Evolutionary conservation across 1,140 invertebrate species (phyloP), one percentile per base, ranked within the genome.

Genomic region (Galleria mellonella): DNA sequence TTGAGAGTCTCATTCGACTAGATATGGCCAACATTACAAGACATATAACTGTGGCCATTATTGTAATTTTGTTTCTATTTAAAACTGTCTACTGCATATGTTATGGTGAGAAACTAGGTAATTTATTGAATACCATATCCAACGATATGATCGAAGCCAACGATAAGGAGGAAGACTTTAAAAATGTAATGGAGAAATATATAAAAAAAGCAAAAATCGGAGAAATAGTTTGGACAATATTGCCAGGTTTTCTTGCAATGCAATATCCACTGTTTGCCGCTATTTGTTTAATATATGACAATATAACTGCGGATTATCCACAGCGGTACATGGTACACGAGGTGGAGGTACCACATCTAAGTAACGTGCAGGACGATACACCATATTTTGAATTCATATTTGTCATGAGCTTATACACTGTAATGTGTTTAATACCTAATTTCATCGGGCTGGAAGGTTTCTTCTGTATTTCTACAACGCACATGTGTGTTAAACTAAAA

Each of bases 331-430:
- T 37, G 35, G 35, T 37, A 17, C 14, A 17, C 7, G 35, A 37
- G n/a, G 15, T 37, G 35, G 35, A 37, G 3, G 5, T 37, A 11
- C 13, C 14, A 5, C 35, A 15, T n/a, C n/a, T 37, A 17, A 13
- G n/a, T 7, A 9, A 15, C 15, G 4, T 37, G 1, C 35, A 37
- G 17, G 14, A 37, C 7, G 9, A 9, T 10, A 1, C 35, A 4
- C 35, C 35, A n/a, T 37, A 37, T 17, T 37, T 37, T 10, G 35
- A 37, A n/a, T 17, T 17, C 9, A 37, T 37, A n/a, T 37, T 37
- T n/a, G 14, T 15, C 2, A 17, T 17, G 13, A 37, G 17, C 17
- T 37, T 13, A 17, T 1, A 15, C 5, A 13, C 14, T 7, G 14
- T 15, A 8, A 5, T 37, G 2, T 12, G 14, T 15, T n/a, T 37